phyloP scores from a whole-genome alignment of 2,888 invertebrate genomes.

The Schizotus pectinicornis region DNA sequence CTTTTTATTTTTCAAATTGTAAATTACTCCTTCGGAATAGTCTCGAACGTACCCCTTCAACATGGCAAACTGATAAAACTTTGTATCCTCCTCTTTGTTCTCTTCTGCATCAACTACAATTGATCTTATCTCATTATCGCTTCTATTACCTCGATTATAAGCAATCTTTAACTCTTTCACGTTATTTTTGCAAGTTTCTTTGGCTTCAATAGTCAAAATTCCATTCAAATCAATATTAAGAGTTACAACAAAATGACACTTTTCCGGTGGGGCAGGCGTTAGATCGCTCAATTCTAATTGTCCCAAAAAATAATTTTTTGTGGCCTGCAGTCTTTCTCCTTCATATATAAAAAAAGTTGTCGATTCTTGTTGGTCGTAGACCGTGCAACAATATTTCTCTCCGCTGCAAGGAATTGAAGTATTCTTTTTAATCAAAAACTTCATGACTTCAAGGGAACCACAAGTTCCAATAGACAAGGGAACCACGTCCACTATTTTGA shows the following conservation, averaged over 20 bases:
- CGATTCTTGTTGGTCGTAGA: constrained; percentile 29
- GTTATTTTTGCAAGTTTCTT: constrained; percentile 25
- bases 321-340: constrained; percentile 32
- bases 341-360: constrained; percentile 30
- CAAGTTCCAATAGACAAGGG: constrained; percentile 40
- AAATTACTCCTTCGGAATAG: constrained; percentile 16
- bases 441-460: constrained; percentile 31
- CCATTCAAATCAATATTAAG: constrained; percentile 35
- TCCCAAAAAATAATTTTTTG: constrained; percentile 29
- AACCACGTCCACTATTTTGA: constrained; percentile 38
- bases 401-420: constrained; percentile 29
- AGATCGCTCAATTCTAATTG: constrained; percentile 23
- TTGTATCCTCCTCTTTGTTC: constrained; percentile 25
- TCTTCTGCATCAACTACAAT: constrained; percentile 26
- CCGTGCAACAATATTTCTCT: constrained; percentile 16
- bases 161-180: constrained; percentile 31
- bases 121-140: constrained; percentile 28
- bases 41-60: constrained; percentile 27
- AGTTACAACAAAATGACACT: constrained; percentile 15
- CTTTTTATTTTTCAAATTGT: constrained; percentile 23
- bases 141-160: constrained; percentile 29
- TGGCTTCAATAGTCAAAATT: constrained; percentile 34
- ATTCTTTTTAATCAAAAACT: constrained; percentile 36
- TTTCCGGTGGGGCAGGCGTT: constrained; percentile 27
- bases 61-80: constrained; percentile 29